Evolutionary conservation across 2,797 vertebrate species (phyloP), one percentile per base, ranked within the genome.

Genomic region (Dendrocincla tyrannina): DNA sequence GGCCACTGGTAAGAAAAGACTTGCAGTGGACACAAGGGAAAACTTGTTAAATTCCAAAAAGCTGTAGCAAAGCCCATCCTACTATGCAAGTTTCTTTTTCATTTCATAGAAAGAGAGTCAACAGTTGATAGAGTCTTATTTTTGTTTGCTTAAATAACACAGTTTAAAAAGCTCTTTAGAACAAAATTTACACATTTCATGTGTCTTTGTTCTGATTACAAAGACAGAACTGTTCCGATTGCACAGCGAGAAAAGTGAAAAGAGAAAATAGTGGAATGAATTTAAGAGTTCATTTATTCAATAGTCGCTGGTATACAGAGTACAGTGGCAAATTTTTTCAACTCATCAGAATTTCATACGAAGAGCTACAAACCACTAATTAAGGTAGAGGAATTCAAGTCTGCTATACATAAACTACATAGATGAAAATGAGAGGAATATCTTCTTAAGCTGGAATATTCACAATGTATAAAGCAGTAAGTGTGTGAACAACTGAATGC

Each of bases 261-360:
- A 49, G 78, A 88, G 59, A 70, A 95, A 91, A 82, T 17, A 77
- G 33, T 82, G 44, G 32, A 94, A 42, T 32, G 50, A 83, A 39
- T 93, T 93, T 75, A 76, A 85, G 63, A 95, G 70, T 73, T 86
- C 23, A 46, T 95, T 95, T 97, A 89, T 93, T 96, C 92, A 66
- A 35, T n/a, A 80, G 81, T 85, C 2, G 7, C 64, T 84, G 42
- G 16, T 39, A 55, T 33, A 93, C 52, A 90, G 41, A 92, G 83
- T 80, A 92, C 56, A 88, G 41, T 33, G 46, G 69, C 10, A 87
- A 89, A 49, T 52, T 53, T 70, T 70, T 91, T 82, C 35, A 77
- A 27, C 41, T 92, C 42, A 88, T 92, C 53, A 81, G 60, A 93
- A 94, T 80, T 93, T 88, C 53, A 42, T 58, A 46, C 32, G 41